Evolutionary conservation across 2,888 invertebrate species (phyloP), one percentile per base, ranked within the genome.

Genomic region (Dicycla oo): DNA sequence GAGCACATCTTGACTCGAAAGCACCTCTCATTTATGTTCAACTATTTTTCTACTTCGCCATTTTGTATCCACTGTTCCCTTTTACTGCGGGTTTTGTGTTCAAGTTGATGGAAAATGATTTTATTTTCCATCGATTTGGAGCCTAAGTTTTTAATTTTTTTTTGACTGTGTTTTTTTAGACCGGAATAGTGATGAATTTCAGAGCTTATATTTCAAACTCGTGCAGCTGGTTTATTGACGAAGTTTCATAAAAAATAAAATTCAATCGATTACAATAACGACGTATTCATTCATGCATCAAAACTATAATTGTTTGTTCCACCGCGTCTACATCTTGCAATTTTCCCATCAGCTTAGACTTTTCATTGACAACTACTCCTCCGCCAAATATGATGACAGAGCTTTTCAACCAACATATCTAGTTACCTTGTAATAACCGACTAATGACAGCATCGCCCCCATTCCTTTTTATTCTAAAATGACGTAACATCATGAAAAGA

Each of bases 1-100:
- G 87, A 92, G 92, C 86, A 90, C 89, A 88, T 92, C 93, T 93
- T 92, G 92, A 93, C 90, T 91, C 89, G 82, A 89, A 90, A 87
- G 89, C 87, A 84, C 87, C 89, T 89, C 91, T 92, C 86, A 88
- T 89, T 92, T 89, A 89, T 89, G 90, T 91, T 91, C 73, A 86
- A 85, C 86, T 85, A 86, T 82, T 85, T 86, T 70, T 64, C 75
- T 80, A 78, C 78, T 47, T 70, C 34, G 62, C 71, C 49, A 74
- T 84, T 85, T 73, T 81, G 81, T 82, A 69, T 68, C 67, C 78
- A 82, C 82, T 86, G 78, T 82, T 82, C 30, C 69, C 60, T 74
- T 81, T 75, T 72, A 58, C 62, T 49, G 56, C 58, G 61, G 61
- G 45, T 76, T 75, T 78, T 56, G 54, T 71, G 73, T 68, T 83